Percentiles rank a stretch among this genome's conserved stretches.
These are phyloP conservation scores for Neoarius graeffei DNA, from an alignment of 2,113 vertebrate genomes.

Conservation along the genomic window DNA sequence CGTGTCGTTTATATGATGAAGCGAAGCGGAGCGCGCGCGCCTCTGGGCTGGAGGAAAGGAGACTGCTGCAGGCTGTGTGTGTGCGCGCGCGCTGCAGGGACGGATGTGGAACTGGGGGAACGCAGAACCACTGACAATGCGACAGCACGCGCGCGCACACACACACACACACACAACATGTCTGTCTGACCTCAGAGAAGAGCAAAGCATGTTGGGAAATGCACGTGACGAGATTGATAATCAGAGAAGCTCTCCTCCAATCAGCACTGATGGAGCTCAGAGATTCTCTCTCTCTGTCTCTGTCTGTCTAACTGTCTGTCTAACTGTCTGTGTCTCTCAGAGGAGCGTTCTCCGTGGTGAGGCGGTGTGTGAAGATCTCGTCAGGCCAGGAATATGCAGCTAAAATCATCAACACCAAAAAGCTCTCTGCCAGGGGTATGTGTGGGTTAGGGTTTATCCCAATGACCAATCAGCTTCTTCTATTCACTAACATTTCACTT, in stretches of 20 bases:
- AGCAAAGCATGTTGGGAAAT: constrained; percentile 37
- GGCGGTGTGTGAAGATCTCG: constrained; percentile 95
- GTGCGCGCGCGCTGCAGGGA: constrained; percentile 31
- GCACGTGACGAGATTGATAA: constrained; percentile 31
- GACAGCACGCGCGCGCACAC: constrained; percentile 11
- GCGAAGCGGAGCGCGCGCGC: not conserved
- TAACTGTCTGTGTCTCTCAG: constrained; percentile 69
- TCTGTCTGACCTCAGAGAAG: constrained; percentile 11
- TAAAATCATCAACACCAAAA: constrained; percentile 99
- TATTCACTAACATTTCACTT: not conserved
- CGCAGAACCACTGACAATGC: constrained; percentile 30
- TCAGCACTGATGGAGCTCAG: not conserved
- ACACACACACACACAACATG: not conserved
- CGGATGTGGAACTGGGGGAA: constrained; percentile 37
- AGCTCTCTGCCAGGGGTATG: constrained; percentile 94
- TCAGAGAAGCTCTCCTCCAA: constrained; percentile 20
- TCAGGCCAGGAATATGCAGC: constrained; percentile 95
- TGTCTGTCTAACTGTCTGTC: not conserved
- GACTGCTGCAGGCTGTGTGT: constrained; percentile 12
- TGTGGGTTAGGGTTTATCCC: not conserved
- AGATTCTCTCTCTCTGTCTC: not conserved
- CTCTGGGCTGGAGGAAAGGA: not conserved
- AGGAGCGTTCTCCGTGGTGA: constrained; percentile 95
- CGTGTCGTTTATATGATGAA: not conserved
- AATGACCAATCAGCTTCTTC: constrained; percentile 42